A percentile compares a stretch with the other conserved stretches of the same genome.
phyloP scores from a whole-genome alignment of 2,888 invertebrate genomes.

The Sepiola atlantica region DNA sequence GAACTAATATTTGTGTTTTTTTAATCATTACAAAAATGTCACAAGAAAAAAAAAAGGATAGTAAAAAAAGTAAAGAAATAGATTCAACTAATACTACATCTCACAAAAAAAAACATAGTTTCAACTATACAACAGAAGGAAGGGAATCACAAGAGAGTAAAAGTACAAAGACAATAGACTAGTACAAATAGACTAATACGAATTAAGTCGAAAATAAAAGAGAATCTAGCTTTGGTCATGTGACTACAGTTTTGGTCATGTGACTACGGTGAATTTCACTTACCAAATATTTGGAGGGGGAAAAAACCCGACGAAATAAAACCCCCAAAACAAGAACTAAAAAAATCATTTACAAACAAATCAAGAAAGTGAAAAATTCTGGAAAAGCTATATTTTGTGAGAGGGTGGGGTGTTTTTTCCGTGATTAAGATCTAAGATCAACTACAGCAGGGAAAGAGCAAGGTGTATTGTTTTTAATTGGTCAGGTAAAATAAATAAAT shows the following conservation, averaged over 20 bases:
- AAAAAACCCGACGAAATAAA: not conserved
- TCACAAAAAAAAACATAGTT: not conserved
- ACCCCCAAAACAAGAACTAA: not conserved
- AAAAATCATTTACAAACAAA: not conserved
- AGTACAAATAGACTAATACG: not conserved
- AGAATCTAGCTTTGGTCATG: not conserved
- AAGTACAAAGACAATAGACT: not conserved
- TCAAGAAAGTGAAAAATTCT: not conserved
- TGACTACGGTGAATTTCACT: not conserved
- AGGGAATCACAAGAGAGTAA: not conserved
- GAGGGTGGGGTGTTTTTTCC: not conserved
- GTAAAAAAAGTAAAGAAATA: not conserved
- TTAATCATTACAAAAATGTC: not conserved
- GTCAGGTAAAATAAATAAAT: not conserved
- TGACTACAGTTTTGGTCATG: not conserved
- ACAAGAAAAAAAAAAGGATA: not conserved
- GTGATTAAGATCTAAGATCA: not conserved
- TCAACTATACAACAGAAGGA: not conserved
- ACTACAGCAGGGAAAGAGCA: slow-evolving; percentile 12
- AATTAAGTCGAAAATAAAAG: not conserved
- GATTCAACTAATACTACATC: not conserved
- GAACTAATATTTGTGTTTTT: too few relatives aligned
- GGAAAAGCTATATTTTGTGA: not conserved
- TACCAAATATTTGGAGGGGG: not conserved
- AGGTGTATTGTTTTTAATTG: not conserved